A percentile compares a stretch with the other conserved stretches of the same genome.
Evolutionary conservation across 2,113 vertebrate species (phyloP).

Genomic region (Entomyzon cyanotis): DNA sequence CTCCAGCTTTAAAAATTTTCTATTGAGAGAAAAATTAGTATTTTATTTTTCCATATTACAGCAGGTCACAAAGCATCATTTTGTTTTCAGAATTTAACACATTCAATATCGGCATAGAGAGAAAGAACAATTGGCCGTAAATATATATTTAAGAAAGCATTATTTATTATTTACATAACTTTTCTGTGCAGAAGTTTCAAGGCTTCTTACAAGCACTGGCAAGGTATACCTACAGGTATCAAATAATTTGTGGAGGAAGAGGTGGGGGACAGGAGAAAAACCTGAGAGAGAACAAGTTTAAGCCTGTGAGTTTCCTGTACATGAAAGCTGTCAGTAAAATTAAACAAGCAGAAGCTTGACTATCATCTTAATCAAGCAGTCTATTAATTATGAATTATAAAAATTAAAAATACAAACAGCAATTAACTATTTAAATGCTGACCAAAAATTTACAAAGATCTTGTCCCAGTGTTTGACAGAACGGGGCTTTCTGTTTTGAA

Average conservation of each 20-base stretch:
- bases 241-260: neutral
- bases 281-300: neutral
- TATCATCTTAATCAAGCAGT: neutral
- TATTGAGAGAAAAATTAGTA: slow-evolving; percentile 50
- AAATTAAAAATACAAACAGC: neutral
- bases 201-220: neutral
- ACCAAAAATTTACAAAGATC: neutral
- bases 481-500: neutral
- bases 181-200: neutral
- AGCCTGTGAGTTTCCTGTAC: neutral
- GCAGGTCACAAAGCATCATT: neutral
- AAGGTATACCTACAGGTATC: neutral
- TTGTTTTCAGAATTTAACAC: neutral
- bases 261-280: neutral
- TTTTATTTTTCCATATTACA: neutral
- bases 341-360: neutral
- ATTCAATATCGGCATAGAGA: neutral
- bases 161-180: neutral
- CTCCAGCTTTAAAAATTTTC: slow-evolving; percentile 92
- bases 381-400: neutral
- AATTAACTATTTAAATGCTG: neutral
- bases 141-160: neutral
- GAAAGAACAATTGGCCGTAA: neutral
- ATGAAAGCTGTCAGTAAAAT: neutral
- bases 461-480: neutral